Conservation (phyloP, 2,113 vertebrate species). For the Dromas ardeola region DNA sequence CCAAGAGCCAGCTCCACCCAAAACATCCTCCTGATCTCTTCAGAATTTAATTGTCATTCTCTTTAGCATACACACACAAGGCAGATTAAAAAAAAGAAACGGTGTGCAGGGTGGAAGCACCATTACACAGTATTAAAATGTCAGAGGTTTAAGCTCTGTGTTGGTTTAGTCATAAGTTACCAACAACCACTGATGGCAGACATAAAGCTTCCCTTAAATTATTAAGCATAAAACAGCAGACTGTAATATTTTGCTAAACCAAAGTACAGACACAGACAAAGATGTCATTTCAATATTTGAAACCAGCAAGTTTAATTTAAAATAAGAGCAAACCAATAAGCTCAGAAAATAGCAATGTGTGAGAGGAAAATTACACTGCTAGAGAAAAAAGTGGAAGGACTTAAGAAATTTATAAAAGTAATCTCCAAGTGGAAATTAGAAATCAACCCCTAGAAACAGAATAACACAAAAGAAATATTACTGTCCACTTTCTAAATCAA, state of each 20-base stretch:
- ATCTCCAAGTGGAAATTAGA: conserved; percentile 99
- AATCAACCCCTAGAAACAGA: conserved; percentile 97
- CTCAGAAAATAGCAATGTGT: conserved; percentile 92
- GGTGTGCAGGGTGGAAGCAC: conserved; percentile 17
- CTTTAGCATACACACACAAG: conserved; percentile 9
- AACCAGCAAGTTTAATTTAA: conserved; percentile 98
- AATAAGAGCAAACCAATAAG: conserved; percentile 97
- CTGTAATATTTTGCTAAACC: conserved; percentile 92
- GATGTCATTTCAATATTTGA: conserved; percentile 98
- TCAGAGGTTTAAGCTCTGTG: conserved; percentile 75
- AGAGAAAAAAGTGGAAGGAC: conserved; percentile 89
- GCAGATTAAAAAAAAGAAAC: conserved; percentile 35
- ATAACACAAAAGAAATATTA: conserved; percentile 99
- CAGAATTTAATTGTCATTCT: conserved; percentile 62
- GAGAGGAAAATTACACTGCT: conserved; percentile 95
- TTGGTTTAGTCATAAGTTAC: conserved; percentile 81
- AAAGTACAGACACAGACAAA: conserved; percentile 89
- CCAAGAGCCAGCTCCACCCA: not conserved
- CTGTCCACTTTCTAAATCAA: conserved; percentile 99
- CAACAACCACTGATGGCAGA: conserved; percentile 78
- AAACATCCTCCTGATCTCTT: conserved; percentile 3
- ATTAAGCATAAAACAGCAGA: conserved; percentile 88
- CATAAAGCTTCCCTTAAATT: conserved; percentile 84
- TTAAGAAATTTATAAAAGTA: conserved; percentile 99
- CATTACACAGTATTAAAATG: conserved; percentile 75